Conservation (phyloP, 1,140 invertebrate genomes). For the Cyphomyrmex costatus region DNA sequence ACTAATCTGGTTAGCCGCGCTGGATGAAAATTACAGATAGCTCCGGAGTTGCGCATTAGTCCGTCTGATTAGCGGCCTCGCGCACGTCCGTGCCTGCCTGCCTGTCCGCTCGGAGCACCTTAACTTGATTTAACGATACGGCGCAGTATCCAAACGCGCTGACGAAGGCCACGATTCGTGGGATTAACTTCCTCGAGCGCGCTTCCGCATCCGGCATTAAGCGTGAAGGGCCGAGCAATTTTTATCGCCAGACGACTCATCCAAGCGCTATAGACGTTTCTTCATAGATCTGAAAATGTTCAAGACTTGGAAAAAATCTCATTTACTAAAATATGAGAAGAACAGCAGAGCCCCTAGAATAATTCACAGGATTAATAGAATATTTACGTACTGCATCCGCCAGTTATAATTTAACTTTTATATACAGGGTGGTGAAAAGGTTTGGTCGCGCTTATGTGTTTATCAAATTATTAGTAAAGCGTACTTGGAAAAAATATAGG, state of each 20-base stretch:
- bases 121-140: slow-evolving; percentile 63
- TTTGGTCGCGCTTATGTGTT: no score
- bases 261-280: not conserved
- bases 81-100: slow-evolving; percentile 17
- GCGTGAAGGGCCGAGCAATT: slow-evolving; percentile 2
- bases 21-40: slow-evolving; percentile 77
- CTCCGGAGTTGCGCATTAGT: slow-evolving; percentile 72
- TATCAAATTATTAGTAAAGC: no score
- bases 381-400: not conserved
- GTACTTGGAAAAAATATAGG: no score
- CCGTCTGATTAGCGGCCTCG: slow-evolving; percentile 72
- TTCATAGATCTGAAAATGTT: slow-evolving; percentile 12
- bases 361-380: not conserved
- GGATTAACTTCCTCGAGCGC: slow-evolving; percentile 53
- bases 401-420: not conserved
- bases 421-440: not conserved
- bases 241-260: slow-evolving; percentile 3
- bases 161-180: slow-evolving; percentile 46
- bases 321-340: not conserved
- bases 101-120: slow-evolving; percentile 32
- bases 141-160: slow-evolving; percentile 58
- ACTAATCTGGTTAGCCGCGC: slow-evolving; percentile 73
- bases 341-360: not conserved
- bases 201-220: slow-evolving; percentile 24
- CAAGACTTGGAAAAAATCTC: not conserved